phyloP scores from a whole-genome alignment of 2,888 invertebrate species.

The Acrobasis repandana region DNA sequence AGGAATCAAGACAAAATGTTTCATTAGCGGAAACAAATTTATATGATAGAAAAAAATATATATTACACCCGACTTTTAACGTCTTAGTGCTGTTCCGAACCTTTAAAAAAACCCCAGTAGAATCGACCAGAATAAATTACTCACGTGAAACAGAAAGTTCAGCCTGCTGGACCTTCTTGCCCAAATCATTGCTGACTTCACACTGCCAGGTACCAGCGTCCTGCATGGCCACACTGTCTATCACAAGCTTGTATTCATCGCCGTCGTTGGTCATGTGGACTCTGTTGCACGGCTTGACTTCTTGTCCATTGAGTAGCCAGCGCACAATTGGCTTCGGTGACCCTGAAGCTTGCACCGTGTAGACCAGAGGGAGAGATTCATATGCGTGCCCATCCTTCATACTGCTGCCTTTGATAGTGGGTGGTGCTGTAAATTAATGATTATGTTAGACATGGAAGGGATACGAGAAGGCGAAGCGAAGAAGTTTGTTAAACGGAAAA shows the following conservation, averaged over 20 bases:
- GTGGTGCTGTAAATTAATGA: conserved; percentile 81
- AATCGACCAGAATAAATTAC: conserved; percentile 44
- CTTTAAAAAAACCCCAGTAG: not conserved
- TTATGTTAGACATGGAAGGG: not conserved
- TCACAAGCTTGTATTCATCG: conserved; percentile 88
- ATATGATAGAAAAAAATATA: no score
- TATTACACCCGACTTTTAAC: no score
- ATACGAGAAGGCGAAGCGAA: not conserved
- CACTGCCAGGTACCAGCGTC: conserved; percentile 94
- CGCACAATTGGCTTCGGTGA: conserved; percentile 89
- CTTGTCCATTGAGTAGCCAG: conserved; percentile 91
- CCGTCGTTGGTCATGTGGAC: conserved; percentile 85
- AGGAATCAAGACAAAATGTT: no score
- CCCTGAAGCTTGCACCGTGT: conserved; percentile 90
- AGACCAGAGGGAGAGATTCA: conserved; percentile 91
- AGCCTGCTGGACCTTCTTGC: conserved; percentile 89
- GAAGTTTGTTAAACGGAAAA: not conserved
- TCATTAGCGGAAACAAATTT: no score
- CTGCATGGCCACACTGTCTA: conserved; percentile 85
- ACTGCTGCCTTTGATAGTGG: conserved; percentile 87
- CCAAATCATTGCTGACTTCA: conserved; percentile 91
- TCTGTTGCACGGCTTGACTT: conserved; percentile 85
- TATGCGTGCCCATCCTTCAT: conserved; percentile 89
- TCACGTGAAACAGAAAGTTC: conserved; percentile 88
- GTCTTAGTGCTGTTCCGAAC: no score